Base-by-base conservation (phyloP, 2,113 vertebrate genomes). In the Tetrao urogallus region DNA sequence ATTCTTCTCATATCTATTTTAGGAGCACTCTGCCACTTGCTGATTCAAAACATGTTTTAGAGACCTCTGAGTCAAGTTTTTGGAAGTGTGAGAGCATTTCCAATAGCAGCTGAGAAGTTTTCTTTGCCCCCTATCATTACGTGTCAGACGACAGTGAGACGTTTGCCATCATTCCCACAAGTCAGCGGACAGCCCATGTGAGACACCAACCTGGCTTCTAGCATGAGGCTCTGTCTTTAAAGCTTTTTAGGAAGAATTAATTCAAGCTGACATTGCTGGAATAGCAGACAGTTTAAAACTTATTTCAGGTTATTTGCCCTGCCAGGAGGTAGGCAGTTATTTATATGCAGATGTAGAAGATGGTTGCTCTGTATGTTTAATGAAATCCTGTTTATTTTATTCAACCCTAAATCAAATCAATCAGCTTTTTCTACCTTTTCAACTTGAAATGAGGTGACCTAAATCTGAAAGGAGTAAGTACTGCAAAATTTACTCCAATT, bases 121-220 rank as follows among this genome's bases (percentile, higher is more conserved):
- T 28, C 21, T 43, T 80, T 65, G 43, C 18, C 16, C 56, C 12
- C 10, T 54, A 12, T 8, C 25, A 13, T 58, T 73, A 24, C 66
- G 36, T 19, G 32, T 27, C 32, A 64, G 30, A 25, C 38, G 22
- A 18, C 65, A 60, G 38, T 3, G 19, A 65, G 50, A 58, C 16
- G n/a, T 30, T 5, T 69, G 47, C 38, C 40, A 48, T 54, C 13
- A 2, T 66, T 34, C 22, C 22, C 32, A 30, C 42, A 60, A 74
- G 27, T 36, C 32, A 43, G 30, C 11, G n/a, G 47, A 42, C 48
- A 73, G 12, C 21, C 10, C n/a, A 16, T 12, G 16, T 0, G 0
- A 40, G 48, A 42, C 24, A 58, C 24, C 5, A 18, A 27, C 17
- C 14, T 69, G 30, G 15, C 36, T 86, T 69, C 56, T 57, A 73